Base-by-base conservation (phyloP, 2,797 vertebrate species). In the Gephyroberyx darwinii region DNA sequence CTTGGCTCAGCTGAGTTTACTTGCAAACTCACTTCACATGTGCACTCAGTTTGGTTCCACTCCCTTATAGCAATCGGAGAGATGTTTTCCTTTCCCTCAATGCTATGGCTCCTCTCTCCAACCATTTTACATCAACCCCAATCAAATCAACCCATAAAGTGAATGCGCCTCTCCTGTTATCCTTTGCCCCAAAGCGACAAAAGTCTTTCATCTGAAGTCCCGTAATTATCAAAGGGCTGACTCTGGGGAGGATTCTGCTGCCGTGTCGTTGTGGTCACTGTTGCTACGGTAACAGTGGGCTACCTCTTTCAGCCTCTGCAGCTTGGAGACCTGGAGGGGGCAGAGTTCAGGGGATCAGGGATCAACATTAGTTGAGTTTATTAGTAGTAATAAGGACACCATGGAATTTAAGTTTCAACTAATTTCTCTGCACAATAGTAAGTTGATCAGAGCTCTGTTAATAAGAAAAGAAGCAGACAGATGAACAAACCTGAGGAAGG, bases 271-370 rank as follows among this genome's bases (percentile, higher is more conserved):
- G 3, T 52, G 19, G n/a, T 20, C 22, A 26, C 20, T 10, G 10
- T 22, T 20, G 19, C 26, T 2, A 26, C 26, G 26, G 26, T 26
- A 26, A 4, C 50, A 52, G 10, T 94, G 95, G 80, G 95, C 94
- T 0, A 95, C 95, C 69, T 96, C 95, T 81, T 96, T 96, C 37
- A 96, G 91, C 64, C 94, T 87, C 95, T 96, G 94, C 8, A 96
- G 80, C 96, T 96, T 96, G 81, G 94, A 95, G 94, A 96, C 95
- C 95, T 96, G 85, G 13, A 51, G 39, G 41, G 26, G 22, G 35
- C 13, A 37, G 52, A 20, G 20, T 52, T 20, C 20, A 26, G 10
- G n/a, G 19, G n/a, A n/a, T 86, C 48, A 71, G 5, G 12, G 20
- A 35, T 56, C 30, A 77, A 50, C 12, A 50, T 50, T 22, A 39